Evolutionary conservation across 2,888 invertebrate genomes (phyloP).

Genomic region (Willowsia nigromaculata): DNA sequence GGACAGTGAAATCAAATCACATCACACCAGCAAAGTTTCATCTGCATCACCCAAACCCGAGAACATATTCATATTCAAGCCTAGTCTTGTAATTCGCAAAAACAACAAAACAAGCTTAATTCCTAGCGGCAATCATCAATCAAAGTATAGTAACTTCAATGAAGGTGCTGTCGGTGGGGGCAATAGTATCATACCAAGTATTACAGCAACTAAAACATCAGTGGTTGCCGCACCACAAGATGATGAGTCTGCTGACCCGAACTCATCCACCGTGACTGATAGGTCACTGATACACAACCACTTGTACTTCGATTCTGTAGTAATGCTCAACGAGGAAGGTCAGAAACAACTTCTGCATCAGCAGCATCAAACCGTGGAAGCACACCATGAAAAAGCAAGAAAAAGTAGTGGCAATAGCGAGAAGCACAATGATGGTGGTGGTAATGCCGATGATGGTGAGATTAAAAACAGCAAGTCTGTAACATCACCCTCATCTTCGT

Average conservation of each 20-base stretch:
- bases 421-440: slow-evolving; percentile 5
- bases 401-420: slow-evolving; percentile 26
- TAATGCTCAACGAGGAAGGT: slow-evolving; percentile 66
- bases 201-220: slow-evolving; percentile 38
- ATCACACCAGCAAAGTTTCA: slow-evolving; percentile 25
- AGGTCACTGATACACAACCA: slow-evolving; percentile 75
- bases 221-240: neutral
- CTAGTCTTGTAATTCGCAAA: slow-evolving; percentile 52
- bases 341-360: slow-evolving; percentile 63
- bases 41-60: slow-evolving; percentile 44
- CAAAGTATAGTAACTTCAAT: slow-evolving; percentile 5
- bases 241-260: slow-evolving; percentile 70
- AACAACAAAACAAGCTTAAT: slow-evolving; percentile 53
- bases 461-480: slow-evolving; percentile 40
- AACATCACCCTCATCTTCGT: slow-evolving; percentile 60
- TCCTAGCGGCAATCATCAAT: slow-evolving; percentile 59
- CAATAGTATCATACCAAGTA: neutral
- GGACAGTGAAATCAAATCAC: slow-evolving; percentile 16
- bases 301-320: slow-evolving; percentile 70
- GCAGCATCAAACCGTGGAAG: slow-evolving; percentile 52
- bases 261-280: slow-evolving; percentile 74
- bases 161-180: slow-evolving; percentile 22
- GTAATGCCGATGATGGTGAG: slow-evolving; percentile 48
- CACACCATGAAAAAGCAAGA: slow-evolving; percentile 58
- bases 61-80: slow-evolving; percentile 60